Conservation (phyloP, 2,113 vertebrate genomes). For the Leiothrix lutea region DNA sequence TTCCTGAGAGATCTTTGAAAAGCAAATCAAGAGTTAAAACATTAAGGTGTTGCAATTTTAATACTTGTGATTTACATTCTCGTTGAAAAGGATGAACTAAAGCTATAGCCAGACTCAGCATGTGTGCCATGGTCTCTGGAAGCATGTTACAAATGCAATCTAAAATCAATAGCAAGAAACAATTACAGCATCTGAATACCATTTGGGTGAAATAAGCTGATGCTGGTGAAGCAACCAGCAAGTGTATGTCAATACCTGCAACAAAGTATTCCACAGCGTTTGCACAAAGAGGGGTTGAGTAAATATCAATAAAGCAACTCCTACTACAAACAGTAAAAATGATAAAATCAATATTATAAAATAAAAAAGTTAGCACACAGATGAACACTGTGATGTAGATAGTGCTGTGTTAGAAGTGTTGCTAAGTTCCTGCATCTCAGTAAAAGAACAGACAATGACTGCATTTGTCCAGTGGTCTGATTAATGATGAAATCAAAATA, state of each 20-base stretch:
- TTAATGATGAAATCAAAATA: background rate
- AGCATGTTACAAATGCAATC: slow-evolving; percentile 71
- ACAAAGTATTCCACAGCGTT: slow-evolving; percentile 57
- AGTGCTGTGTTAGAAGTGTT: background rate
- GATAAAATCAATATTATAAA: slow-evolving; percentile 80
- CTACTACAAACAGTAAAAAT: slow-evolving; percentile 75
- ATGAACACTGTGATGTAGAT: slow-evolving; percentile 60
- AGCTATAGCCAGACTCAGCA: slow-evolving; percentile 23
- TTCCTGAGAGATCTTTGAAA: background rate
- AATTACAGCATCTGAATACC: slow-evolving; percentile 79
- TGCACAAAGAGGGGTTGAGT: slow-evolving; percentile 74
- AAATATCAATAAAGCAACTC: slow-evolving; percentile 75
- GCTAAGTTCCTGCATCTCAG: background rate
- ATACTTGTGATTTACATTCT: background rate
- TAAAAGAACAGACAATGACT: background rate
- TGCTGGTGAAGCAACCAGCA: slow-evolving; percentile 56
- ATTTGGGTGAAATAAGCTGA: slow-evolving; percentile 72
- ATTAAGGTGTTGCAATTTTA: background rate
- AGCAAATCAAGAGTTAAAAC: background rate
- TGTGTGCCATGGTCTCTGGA: slow-evolving; percentile 46
- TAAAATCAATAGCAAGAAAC: slow-evolving; percentile 79
- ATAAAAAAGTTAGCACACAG: slow-evolving; percentile 75
- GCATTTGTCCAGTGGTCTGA: background rate
- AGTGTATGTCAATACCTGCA: slow-evolving; percentile 71
- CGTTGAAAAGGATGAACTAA: background rate